Base-by-base conservation (phyloP, 2,888 invertebrate genomes). In the Helobdella robusta region DNA sequence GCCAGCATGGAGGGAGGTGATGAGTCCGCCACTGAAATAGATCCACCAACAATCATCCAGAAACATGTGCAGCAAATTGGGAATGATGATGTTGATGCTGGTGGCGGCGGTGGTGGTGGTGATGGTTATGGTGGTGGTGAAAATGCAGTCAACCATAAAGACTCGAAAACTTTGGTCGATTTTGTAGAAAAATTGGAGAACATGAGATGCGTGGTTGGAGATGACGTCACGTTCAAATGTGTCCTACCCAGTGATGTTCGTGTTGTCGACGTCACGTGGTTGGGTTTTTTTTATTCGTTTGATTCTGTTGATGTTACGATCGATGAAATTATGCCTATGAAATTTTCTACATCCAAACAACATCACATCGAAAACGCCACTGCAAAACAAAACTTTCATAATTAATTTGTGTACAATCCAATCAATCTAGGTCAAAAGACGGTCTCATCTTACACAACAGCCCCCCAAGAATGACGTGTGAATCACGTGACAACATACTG, bases 261-360 rank as follows among this genome's bases (percentile, higher is more conserved):
- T 56, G 56, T 56, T 6, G 56, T 56, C 11, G 28, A 28, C 18
- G 32, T 56, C n/a, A 8, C 1, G 11, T 56, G 56, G 56, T 56
- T n/a, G 32, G 56, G 8, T 56, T 56, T 56, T 56, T 50, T 50
- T 50, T 50, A 20, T 20, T n/a, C n/a, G n/a, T n/a, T n/a, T n/a
- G n/a, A n/a, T n/a, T n/a, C n/a, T n/a, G n/a, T n/a, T n/a, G n/a
- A n/a, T n/a, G n/a, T n/a, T n/a, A n/a, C n/a, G n/a, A n/a, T n/a
- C n/a, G n/a, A n/a, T n/a, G n/a, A n/a, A n/a, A n/a, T n/a, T n/a
- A n/a, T n/a, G n/a, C n/a, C n/a, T n/a, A n/a, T n/a, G n/a, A n/a
- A n/a, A n/a, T n/a, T n/a, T n/a, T n/a, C n/a, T n/a, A n/a, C n/a
- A n/a, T n/a, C n/a, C n/a, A n/a, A n/a, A n/a, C n/a, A n/a, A n/a